phyloP scores from a whole-genome alignment of 2,797 vertebrate genomes.

The Acropternis orthonyx region DNA sequence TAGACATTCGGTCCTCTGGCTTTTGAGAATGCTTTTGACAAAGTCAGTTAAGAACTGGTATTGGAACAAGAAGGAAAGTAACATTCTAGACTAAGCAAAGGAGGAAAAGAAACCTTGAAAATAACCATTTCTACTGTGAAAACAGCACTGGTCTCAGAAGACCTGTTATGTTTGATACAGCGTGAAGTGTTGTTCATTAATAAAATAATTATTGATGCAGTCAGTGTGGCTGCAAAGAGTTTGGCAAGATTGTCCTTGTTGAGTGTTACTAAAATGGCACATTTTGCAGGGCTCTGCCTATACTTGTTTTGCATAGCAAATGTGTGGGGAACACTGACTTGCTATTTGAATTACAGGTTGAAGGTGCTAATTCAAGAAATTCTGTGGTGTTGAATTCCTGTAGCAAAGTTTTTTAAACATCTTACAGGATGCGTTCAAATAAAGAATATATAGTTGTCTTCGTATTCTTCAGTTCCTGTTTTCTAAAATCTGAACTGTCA shows the following conservation, averaged over 20 bases:
- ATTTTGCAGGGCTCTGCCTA: background rate
- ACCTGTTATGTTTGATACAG: background rate
- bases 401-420: background rate
- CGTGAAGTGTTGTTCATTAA: background rate
- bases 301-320: background rate
- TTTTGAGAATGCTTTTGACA: background rate
- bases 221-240: background rate
- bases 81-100: background rate
- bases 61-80: background rate
- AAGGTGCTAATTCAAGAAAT: background rate
- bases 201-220: background rate
- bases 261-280: background rate
- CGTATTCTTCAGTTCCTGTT: background rate
- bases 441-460: background rate
- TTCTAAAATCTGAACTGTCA: background rate
- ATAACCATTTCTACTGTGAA: background rate
- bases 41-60: background rate
- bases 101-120: background rate
- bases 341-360: background rate
- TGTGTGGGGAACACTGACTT: background rate
- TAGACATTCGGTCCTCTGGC: rapidly evolving
- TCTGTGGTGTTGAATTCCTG: background rate
- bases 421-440: background rate
- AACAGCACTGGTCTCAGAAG: background rate
- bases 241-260: background rate